A percentile compares a stretch with the other conserved stretches of the same genome.
Evolutionary conservation across 2,113 vertebrate genomes (phyloP).

Genomic region (Syrmaticus mikado): DNA sequence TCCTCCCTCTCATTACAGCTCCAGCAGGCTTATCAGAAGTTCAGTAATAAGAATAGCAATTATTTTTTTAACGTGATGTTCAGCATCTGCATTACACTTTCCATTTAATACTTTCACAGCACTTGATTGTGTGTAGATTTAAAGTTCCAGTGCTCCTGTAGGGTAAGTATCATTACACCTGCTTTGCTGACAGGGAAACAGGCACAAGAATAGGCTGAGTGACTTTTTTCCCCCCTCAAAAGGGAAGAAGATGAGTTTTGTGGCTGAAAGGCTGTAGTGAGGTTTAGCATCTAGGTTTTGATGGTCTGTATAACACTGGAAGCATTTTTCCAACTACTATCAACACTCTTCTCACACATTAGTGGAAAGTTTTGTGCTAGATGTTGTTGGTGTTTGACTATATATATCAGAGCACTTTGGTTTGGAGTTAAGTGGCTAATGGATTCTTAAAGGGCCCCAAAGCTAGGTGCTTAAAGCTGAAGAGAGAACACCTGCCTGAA

Average conservation of each 20-base stretch:
- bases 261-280: not conserved
- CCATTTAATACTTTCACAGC: not conserved
- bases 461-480: not conserved
- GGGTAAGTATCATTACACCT: not conserved
- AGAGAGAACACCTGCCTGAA: not conserved
- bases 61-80: not conserved
- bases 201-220: not conserved
- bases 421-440: not conserved
- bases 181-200: constrained; percentile 1
- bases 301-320: not conserved
- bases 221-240: not conserved
- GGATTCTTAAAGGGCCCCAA: not conserved
- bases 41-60: not conserved
- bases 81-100: constrained; percentile 1
- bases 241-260: not conserved
- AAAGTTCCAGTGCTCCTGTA: not conserved
- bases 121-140: not conserved
- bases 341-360: not conserved
- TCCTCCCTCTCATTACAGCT: not conserved
- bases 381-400: not conserved
- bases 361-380: not conserved
- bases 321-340: not conserved
- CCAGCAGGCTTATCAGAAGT: not conserved
- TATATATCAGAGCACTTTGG: not conserved
- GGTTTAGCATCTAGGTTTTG: not conserved